These are phyloP conservation scores for Lasaia peninsularis DNA, from an alignment of 1,140 invertebrate genomes.

Conservation along the genomic window DNA sequence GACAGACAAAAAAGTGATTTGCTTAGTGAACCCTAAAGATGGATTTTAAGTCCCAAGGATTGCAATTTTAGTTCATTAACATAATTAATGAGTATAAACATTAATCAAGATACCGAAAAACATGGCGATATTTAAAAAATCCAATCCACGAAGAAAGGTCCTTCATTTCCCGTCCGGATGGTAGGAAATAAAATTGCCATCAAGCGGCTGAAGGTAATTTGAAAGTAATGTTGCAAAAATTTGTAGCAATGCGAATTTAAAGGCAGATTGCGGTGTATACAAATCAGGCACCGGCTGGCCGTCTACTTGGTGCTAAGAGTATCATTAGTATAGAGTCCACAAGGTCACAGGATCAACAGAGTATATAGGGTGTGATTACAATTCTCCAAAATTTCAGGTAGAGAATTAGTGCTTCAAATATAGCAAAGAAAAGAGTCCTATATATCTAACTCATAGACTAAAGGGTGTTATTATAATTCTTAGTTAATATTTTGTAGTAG, in stretches of 20 bases:
- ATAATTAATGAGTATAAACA: neutral
- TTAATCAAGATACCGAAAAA: conserved; percentile 3
- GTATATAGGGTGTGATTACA: too few species aligned
- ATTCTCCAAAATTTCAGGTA: too few species aligned
- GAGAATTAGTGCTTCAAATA: too few species aligned
- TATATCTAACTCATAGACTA: too few species aligned
- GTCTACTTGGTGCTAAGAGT: conserved; percentile 2
- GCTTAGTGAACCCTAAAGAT: too few species aligned
- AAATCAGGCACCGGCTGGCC: conserved; percentile 39
- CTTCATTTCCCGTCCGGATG: conserved; percentile 54
- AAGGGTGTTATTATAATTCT: too few species aligned
- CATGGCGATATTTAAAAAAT: conserved; percentile 13
- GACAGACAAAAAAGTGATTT: neutral
- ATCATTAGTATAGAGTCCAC: neutral
- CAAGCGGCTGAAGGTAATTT: conserved; percentile 61
- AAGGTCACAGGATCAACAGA: neutral
- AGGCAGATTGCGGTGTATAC: conserved; percentile 48
- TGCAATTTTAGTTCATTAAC: too few species aligned
- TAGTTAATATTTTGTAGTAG: too few species aligned
- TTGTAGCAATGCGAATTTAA: conserved; percentile 48
- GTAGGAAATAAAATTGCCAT: conserved; percentile 70
- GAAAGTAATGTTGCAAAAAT: conserved; percentile 68
- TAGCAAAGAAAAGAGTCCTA: too few species aligned
- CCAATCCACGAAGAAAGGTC: conserved; percentile 42
- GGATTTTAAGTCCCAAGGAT: too few species aligned